Percentiles rank a stretch among this genome's conserved stretches.
Evolutionary conservation across 2,888 invertebrate species (phyloP).

Genomic region (Rhodophaea formosa): DNA sequence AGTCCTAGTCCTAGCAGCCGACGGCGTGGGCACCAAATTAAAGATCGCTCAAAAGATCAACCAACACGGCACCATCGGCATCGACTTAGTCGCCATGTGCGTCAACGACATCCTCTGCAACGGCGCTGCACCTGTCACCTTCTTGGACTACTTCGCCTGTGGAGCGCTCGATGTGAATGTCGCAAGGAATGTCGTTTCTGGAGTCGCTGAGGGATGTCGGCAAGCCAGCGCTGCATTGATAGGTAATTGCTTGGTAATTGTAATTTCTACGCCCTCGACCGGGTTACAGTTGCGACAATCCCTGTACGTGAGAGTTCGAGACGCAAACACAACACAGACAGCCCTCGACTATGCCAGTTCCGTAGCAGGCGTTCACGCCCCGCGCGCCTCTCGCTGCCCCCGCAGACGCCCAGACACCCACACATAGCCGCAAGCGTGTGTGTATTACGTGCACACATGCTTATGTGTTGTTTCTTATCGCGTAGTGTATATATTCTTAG

Average conservation of each 20-base stretch:
- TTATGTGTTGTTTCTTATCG: too few species aligned
- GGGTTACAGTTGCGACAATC: too few species aligned
- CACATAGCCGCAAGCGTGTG: too few species aligned
- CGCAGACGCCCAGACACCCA: too few species aligned
- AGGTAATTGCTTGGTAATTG: neutral
- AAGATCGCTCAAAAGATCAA: slow-evolving; percentile 92
- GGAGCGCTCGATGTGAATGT: slow-evolving; percentile 87
- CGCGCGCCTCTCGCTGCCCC: too few species aligned
- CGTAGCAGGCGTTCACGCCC: too few species aligned
- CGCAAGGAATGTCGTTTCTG: slow-evolving; percentile 86
- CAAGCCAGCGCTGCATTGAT: slow-evolving; percentile 92
- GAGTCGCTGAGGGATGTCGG: slow-evolving; percentile 91
- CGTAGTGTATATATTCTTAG: too few species aligned
- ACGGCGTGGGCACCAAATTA: slow-evolving; percentile 99
- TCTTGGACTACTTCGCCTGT: slow-evolving; percentile 97
- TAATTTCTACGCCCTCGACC: too few species aligned
- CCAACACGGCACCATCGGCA: slow-evolving; percentile 90
- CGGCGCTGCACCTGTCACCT: slow-evolving; percentile 97
- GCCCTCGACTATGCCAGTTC: too few species aligned
- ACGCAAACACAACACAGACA: too few species aligned
- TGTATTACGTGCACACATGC: too few species aligned
- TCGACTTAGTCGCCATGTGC: slow-evolving; percentile 99
- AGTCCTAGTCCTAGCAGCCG: slow-evolving; percentile 95
- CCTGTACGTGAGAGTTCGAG: too few species aligned
- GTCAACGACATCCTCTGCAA: slow-evolving; percentile 98